Conservation (phyloP, 2,113 vertebrate species). For the Alces alces region DNA sequence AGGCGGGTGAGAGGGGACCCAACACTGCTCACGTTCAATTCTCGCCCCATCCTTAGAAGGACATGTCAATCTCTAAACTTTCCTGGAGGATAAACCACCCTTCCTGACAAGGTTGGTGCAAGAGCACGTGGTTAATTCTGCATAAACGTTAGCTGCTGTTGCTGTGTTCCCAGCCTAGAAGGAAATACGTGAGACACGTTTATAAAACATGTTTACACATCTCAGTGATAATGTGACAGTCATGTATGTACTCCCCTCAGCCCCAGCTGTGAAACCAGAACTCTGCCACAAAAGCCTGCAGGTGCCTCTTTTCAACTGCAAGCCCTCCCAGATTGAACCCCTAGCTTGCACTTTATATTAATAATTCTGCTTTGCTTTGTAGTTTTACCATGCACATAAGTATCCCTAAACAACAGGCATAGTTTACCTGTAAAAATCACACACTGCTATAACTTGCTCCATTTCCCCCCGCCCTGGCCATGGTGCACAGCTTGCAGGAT, state of each 20-base stretch:
- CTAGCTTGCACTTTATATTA: neutral
- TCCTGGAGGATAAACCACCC: neutral
- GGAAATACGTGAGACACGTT: neutral
- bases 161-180: neutral
- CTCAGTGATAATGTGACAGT: neutral
- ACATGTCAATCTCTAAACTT: neutral
- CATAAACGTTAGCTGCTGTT: neutral
- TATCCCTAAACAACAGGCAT: neutral
- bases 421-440: neutral
- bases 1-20: neutral
- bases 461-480: fast-evolving
- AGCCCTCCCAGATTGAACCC: neutral
- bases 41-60: neutral
- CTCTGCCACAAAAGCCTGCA: neutral
- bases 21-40: neutral
- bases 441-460: neutral
- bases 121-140: neutral
- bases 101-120: neutral
- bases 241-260: neutral
- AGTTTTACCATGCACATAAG: neutral
- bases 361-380: neutral
- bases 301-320: neutral
- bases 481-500: neutral
- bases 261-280: neutral
- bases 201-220: neutral